These are phyloP conservation scores for Notolepis coatsorum DNA, from an alignment of 2,797 vertebrate genomes.

Conservation along the genomic window DNA sequence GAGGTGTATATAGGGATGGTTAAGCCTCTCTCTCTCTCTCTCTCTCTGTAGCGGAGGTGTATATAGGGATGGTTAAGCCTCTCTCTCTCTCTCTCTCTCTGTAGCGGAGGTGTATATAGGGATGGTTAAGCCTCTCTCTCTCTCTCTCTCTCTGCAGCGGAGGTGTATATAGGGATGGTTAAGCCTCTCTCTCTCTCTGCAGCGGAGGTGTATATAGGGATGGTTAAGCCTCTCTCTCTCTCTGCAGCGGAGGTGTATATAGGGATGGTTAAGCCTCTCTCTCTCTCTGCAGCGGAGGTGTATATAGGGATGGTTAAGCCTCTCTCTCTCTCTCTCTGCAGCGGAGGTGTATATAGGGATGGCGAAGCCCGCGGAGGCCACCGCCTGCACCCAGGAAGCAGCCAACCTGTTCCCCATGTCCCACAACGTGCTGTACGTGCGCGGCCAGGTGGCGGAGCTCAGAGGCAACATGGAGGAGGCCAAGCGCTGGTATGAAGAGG, in stretches of 20 bases:
- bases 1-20: no score
- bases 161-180: not conserved
- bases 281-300: not conserved
- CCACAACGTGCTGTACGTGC: slow-evolving; percentile 96
- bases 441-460: slow-evolving; percentile 96
- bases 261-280: no score
- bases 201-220: no score
- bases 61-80: no score
- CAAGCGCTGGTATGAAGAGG: slow-evolving; percentile 97
- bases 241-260: not conserved
- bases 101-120: no score
- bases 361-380: slow-evolving; percentile 93
- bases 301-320: no score
- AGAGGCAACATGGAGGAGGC: slow-evolving; percentile 93
- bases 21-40: no score
- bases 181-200: not conserved
- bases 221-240: not conserved
- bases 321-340: slow-evolving; percentile 50
- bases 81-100: not conserved
- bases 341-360: slow-evolving; percentile 98
- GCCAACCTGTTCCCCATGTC: slow-evolving; percentile 96
- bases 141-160: not conserved
- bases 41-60: not conserved
- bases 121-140: no score
- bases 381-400: slow-evolving; percentile 96